Percentiles rank a stretch among this genome's conserved stretches.
phyloP scores from a whole-genome alignment of 2,888 invertebrate genomes.

The Oxytorus armatus region DNA sequence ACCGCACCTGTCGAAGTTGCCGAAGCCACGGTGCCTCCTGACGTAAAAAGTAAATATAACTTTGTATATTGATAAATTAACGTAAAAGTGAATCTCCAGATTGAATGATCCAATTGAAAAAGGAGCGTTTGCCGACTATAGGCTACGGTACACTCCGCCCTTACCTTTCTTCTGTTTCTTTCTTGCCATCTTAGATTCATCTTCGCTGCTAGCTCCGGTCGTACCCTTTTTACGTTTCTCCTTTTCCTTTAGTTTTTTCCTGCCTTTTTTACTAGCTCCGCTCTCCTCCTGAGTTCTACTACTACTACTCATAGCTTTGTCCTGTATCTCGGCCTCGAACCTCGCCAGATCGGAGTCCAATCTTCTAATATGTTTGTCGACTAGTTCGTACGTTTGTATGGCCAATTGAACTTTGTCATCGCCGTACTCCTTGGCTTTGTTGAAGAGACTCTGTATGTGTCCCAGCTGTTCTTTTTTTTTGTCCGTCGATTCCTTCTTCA shows the following conservation, averaged over 20 bases:
- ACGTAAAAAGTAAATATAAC: neutral
- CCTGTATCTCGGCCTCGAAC: constrained; percentile 98
- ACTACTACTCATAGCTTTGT: constrained; percentile 93
- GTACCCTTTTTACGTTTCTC: constrained; percentile 87
- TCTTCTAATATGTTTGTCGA: constrained; percentile 98
- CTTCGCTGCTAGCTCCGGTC: constrained; percentile 82
- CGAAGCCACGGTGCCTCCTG: constrained; percentile 79
- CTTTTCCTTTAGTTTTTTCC: constrained; percentile 90
- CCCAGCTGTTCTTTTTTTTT: constrained; percentile 93
- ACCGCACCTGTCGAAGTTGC: constrained; percentile 80
- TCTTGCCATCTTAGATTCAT: constrained; percentile 83
- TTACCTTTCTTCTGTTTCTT: constrained; percentile 87
- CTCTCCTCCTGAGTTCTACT: constrained; percentile 89
- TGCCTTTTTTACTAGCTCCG: constrained; percentile 89
- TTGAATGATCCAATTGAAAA: too few relatives aligned
- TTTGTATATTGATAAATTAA: too few relatives aligned
- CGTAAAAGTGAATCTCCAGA: too few relatives aligned
- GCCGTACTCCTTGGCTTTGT: constrained; percentile 97
- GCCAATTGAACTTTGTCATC: constrained; percentile 99
- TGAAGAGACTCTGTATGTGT: constrained; percentile 94
- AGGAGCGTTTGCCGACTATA: too few relatives aligned
- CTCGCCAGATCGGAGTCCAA: constrained; percentile 98
- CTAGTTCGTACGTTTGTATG: constrained; percentile 98
- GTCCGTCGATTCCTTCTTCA: constrained; percentile 90
- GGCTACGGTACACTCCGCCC: neutral